Percentiles rank a stretch among this genome's conserved stretches.
Evolutionary conservation across 2,797 vertebrate genomes (phyloP).

Genomic region (Micromesistius poutassou): DNA sequence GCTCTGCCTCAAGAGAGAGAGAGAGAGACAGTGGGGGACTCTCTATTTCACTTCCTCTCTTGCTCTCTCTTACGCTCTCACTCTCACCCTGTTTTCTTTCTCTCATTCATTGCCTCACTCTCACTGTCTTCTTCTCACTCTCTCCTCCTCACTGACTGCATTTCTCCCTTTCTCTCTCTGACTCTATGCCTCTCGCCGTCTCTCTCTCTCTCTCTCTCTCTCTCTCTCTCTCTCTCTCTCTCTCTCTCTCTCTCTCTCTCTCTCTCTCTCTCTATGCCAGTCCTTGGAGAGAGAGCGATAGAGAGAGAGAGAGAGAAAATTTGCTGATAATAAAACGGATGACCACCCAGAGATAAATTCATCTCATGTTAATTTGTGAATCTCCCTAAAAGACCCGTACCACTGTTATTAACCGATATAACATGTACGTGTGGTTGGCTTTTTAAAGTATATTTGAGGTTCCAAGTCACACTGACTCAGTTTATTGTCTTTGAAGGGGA

Average conservation of each 20-base stretch:
- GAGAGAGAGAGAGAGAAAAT: too few species aligned
- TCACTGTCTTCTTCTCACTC: constrained; percentile 22
- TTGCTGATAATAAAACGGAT: too few species aligned
- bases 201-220: neutral
- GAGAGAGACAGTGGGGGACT: too few species aligned
- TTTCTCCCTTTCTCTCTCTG: constrained; percentile 3
- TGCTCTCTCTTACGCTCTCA: neutral
- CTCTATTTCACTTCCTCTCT: neutral
- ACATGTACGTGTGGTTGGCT: too few species aligned
- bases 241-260: constrained; percentile 11
- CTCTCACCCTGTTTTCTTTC: constrained; percentile 4
- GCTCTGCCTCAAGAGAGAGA: neutral
- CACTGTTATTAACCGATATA: too few species aligned
- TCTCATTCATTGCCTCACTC: neutral
- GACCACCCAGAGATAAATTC: too few species aligned
- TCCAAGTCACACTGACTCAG: too few species aligned
- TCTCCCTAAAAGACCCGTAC: too few species aligned
- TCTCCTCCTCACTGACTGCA: constrained; percentile 3
- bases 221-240: constrained; percentile 16
- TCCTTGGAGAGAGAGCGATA: neutral
- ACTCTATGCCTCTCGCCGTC: constrained; percentile 2
- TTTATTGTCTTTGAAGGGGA: too few species aligned
- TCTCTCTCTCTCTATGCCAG: neutral
- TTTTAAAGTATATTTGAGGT: too few species aligned
- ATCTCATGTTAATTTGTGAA: too few species aligned